A percentile compares a stretch with the other conserved stretches of the same genome.
Evolutionary conservation across 2,888 invertebrate genomes (phyloP).

Genomic region (Drosophila vallismaia): DNA sequence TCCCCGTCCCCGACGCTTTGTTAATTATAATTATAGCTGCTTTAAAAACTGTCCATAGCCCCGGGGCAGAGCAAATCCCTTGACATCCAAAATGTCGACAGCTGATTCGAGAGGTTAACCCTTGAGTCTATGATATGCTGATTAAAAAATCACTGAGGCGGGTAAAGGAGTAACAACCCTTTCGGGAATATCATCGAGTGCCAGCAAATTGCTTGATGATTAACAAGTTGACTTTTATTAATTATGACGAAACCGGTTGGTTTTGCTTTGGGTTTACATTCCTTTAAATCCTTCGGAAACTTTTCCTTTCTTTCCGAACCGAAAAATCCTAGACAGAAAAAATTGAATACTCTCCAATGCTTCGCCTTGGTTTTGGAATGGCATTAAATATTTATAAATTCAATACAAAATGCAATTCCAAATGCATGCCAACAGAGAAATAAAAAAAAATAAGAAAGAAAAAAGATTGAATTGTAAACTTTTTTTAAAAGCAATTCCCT

Average conservation of each 20-base stretch:
- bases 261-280: constrained; percentile 52
- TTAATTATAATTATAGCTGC: constrained; percentile 78
- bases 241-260: no score
- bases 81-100: constrained; percentile 72
- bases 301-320: constrained; percentile 13
- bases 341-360: constrained; percentile 49
- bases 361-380: constrained; percentile 52
- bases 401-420: constrained; percentile 81
- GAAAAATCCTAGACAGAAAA: constrained; percentile 61
- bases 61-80: constrained; percentile 30
- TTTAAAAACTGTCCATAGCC: constrained; percentile 39
- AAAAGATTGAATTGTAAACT: constrained; percentile 76
- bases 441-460: constrained; percentile 18
- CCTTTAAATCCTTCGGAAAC: background rate
- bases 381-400: constrained; percentile 84
- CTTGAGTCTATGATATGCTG: constrained; percentile 68
- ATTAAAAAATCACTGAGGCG: constrained; percentile 75
- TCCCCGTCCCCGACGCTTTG: constrained; percentile 51
- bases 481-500: constrained; percentile 60
- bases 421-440: constrained; percentile 73
- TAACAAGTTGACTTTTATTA: constrained; percentile 79
- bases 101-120: constrained; percentile 61
- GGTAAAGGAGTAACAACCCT: constrained; percentile 59
- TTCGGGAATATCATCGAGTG: constrained; percentile 55
- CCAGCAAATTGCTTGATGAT: constrained; percentile 71